Evolutionary conservation across 2,113 vertebrate genomes (phyloP).

Genomic region (Scortum barcoo): DNA sequence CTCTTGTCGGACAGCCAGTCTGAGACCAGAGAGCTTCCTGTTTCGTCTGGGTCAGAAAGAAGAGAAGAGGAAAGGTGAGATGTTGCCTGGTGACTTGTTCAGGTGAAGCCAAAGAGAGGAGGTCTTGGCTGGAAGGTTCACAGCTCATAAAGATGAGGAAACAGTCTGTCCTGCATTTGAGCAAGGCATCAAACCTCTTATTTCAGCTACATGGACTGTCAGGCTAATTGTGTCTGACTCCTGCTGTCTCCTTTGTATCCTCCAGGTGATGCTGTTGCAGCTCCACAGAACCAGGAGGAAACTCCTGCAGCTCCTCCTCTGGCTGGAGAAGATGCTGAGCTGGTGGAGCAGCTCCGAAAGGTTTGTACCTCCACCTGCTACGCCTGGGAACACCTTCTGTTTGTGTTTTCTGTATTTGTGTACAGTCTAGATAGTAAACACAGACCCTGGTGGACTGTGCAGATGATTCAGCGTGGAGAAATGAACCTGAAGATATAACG

Average conservation of each 20-base stretch:
- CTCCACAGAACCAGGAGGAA: slow-evolving; percentile 49
- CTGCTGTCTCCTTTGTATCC: background rate
- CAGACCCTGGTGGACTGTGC: too few species aligned
- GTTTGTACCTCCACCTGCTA: slow-evolving; percentile 64
- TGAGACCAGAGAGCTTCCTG: slow-evolving; percentile 94
- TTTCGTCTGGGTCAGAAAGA: slow-evolving; percentile 89
- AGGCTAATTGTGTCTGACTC: background rate
- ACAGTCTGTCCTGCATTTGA: too few species aligned
- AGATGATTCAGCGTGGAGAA: too few species aligned
- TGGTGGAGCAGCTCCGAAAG: slow-evolving; percentile 94
- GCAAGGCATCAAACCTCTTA: too few species aligned
- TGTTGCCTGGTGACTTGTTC: background rate
- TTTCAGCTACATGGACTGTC: background rate
- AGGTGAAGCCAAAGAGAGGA: background rate
- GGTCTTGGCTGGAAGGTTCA: too few species aligned
- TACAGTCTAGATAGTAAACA: too few species aligned
- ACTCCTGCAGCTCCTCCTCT: slow-evolving; percentile 54
- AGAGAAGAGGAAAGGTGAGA: slow-evolving; percentile 91
- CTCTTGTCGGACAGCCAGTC: slow-evolving; percentile 83
- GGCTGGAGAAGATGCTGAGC: slow-evolving; percentile 77
- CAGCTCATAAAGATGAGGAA: too few species aligned
- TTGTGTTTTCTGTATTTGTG: too few species aligned
- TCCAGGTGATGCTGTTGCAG: slow-evolving; percentile 54
- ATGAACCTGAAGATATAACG: too few species aligned
- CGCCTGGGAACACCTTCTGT: background rate